phyloP scores from a whole-genome alignment of 2,113 vertebrate genomes.

The Leucoraja erinaceus region DNA sequence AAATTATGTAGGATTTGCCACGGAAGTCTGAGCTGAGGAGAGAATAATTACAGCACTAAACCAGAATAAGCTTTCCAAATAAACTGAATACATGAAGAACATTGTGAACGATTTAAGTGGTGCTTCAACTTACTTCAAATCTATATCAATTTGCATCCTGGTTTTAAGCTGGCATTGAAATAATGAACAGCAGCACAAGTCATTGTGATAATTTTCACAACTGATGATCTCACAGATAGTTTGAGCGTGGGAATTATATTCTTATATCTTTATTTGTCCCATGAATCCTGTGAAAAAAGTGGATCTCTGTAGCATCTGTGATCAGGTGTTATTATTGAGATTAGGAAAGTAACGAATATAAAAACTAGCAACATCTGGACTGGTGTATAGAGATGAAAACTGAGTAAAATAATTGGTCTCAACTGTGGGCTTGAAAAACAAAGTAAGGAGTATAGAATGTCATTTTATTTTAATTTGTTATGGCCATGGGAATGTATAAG shows the following conservation, averaged over 20 bases:
- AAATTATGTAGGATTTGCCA: no score
- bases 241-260: not conserved
- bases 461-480: conserved; percentile 9
- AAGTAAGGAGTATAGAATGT: not conserved
- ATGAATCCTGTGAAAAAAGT: not conserved
- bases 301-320: not conserved
- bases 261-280: not conserved
- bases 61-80: not conserved
- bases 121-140: not conserved
- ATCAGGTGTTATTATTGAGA: not conserved
- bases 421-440: conserved; percentile 4
- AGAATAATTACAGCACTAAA: not conserved
- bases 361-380: not conserved
- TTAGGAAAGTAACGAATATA: not conserved
- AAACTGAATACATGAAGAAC: not conserved
- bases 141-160: not conserved
- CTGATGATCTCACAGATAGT: not conserved
- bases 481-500: conserved; percentile 2
- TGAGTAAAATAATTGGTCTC: conserved; percentile 29
- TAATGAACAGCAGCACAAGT: not conserved
- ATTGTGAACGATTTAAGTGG: not conserved
- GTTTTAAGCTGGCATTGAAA: not conserved
- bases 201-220: not conserved
- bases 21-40: not conserved
- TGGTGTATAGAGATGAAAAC: not conserved